Percentiles rank a stretch among this genome's conserved stretches.
Conservation (phyloP, 1,140 invertebrate genomes). For the Drosophila paulistorum region DNA sequence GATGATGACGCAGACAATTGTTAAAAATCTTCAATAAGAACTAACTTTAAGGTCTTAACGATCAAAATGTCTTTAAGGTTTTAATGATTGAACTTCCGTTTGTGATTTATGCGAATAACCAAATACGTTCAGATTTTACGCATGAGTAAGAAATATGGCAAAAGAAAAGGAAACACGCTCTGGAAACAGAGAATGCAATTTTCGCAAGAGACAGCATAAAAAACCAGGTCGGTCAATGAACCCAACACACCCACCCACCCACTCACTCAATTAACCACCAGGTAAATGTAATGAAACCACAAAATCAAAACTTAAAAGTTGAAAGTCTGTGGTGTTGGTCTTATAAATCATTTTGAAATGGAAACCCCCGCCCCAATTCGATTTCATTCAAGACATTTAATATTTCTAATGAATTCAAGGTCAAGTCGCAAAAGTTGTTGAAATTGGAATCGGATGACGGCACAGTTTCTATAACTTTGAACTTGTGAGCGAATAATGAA, state of each 20-base stretch:
- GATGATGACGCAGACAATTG: too few relatives aligned
- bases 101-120: neutral
- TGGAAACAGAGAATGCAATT: slow-evolving; percentile 42
- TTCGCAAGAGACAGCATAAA: neutral
- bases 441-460: slow-evolving; percentile 27
- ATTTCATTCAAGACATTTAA: slow-evolving; percentile 32
- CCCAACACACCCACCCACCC: neutral
- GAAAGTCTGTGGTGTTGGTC: neutral
- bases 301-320: neutral
- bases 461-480: slow-evolving; percentile 36
- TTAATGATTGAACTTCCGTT: neutral
- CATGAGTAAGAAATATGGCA: neutral
- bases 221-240: slow-evolving; percentile 7
- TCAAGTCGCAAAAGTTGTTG: slow-evolving; percentile 59
- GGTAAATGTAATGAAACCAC: neutral
- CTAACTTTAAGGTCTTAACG: too few relatives aligned
- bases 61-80: too few relatives aligned
- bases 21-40: too few relatives aligned
- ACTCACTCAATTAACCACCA: too few relatives aligned
- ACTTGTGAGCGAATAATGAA: slow-evolving; percentile 16
- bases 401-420: slow-evolving; percentile 61
- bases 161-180: slow-evolving; percentile 25
- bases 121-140: neutral
- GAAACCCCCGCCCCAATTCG: slow-evolving; percentile 20
- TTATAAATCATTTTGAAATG: neutral